phyloP scores from a whole-genome alignment of 53 echinoderm and acorn worm species.

The Crossaster papposus region DNA sequence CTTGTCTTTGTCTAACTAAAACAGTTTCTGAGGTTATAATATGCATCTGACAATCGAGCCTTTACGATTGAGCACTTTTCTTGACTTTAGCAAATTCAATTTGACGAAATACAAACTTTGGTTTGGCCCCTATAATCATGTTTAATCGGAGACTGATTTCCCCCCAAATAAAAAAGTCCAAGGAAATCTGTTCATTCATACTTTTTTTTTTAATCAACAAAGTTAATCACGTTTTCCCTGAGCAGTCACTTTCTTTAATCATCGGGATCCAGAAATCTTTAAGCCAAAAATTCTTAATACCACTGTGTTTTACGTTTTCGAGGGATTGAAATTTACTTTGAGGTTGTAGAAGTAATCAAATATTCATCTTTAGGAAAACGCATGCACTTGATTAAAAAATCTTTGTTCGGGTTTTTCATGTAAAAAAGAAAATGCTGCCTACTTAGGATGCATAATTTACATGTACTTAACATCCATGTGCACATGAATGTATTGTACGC shows the following conservation, averaged over 20 bases:
- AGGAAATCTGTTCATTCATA: background rate
- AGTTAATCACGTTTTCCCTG: background rate
- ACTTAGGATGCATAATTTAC: background rate
- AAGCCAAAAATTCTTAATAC: background rate
- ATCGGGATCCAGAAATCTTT: background rate
- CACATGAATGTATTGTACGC: background rate
- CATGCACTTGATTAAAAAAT: constrained; percentile 36
- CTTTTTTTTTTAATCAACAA: background rate
- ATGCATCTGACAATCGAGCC: background rate
- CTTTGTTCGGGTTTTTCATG: background rate
- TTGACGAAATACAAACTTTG: background rate
- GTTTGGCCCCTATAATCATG: background rate
- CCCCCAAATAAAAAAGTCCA: background rate
- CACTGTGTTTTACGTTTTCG: background rate
- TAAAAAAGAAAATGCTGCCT: background rate
- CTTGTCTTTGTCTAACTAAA: too few relatives aligned
- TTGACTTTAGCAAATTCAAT: background rate
- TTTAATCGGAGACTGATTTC: background rate
- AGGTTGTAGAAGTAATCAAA: constrained; percentile 16
- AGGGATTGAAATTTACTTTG: constrained; percentile 14
- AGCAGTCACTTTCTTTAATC: background rate
- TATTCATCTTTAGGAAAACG: constrained; percentile 34
- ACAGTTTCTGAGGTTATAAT: too few relatives aligned
- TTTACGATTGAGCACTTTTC: background rate
- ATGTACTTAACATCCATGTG: background rate